phyloP scores from a whole-genome alignment of 2,888 invertebrate species.

The Cephus runcator region DNA sequence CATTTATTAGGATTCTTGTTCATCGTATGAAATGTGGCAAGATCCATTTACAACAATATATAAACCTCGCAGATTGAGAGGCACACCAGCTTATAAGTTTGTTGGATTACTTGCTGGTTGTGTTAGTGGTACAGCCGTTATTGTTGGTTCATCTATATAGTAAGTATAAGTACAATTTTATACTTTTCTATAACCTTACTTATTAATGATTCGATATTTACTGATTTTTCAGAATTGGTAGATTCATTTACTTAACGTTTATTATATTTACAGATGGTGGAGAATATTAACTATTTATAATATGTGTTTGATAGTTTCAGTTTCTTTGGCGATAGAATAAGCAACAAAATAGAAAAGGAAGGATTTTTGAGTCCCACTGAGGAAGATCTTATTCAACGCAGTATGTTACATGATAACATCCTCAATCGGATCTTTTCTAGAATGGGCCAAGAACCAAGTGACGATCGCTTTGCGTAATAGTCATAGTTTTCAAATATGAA shows the following conservation, averaged over 20 bases:
- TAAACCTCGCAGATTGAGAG: conserved; percentile 43
- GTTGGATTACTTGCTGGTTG: background rate
- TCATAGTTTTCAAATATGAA: background rate
- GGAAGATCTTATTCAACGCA: background rate
- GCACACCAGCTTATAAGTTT: conserved; percentile 40
- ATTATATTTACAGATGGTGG: background rate
- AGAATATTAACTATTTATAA: background rate
- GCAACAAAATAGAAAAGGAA: background rate
- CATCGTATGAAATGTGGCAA: conserved; percentile 3
- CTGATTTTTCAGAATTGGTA: background rate
- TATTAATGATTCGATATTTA: background rate
- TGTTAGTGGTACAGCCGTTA: background rate
- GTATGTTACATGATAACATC: background rate
- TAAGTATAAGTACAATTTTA: conserved; percentile 7
- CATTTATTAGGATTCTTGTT: background rate
- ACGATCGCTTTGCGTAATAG: background rate
- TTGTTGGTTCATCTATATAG: conserved; percentile 2
- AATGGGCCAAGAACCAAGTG: background rate
- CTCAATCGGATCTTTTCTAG: background rate
- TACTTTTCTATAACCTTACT: background rate
- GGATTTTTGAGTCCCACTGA: background rate
- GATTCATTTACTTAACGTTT: background rate
- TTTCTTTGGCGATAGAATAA: background rate
- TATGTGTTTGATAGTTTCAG: background rate
- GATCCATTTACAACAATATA: conserved; percentile 32